Base-by-base conservation (phyloP, 2,797 vertebrate species). In the Leucoraja ocellata region DNA sequence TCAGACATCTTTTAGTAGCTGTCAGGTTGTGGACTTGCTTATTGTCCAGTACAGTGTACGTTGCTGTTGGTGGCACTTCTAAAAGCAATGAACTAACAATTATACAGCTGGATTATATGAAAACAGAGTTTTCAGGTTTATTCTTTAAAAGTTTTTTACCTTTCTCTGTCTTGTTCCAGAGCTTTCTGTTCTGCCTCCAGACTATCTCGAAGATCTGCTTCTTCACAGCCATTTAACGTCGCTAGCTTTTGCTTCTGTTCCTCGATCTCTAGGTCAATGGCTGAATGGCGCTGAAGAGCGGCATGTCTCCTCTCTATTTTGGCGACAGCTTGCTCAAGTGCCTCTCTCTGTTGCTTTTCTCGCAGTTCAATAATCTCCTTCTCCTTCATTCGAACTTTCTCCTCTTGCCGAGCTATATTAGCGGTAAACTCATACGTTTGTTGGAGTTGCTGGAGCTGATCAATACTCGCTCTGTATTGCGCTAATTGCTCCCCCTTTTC, bases 361-460 rank as follows among this genome's bases (percentile, higher is more conserved):
- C 95, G 97, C 0, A 97, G 97, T 94, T 98, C 98, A 78, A 99
- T 96, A 95, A 99, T 99, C 97, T 99, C 98, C 95, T 98, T 98
- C 93, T 99, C 98, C 95, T 99, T 99, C 93, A 96, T 96, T 79
- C 98, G 95, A 93, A 98, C 98, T 94, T 98, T 99, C 95, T 98
- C 98, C 95, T 99, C 98, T 95, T 99, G 98, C 10, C 98, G 97
- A 0, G 98, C 98, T 93, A 99, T 94, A 0, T 98, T 98, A 93
- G 98, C 96, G 0, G 98, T 98, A 95, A 99, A 99, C 95, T 98
- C 98, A 93, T 98, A 98, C 0, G 98, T 98, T 94, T 98, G 98
- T 95, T 97, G 98, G 2, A 99, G 98, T 95, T 98, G 98, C 95
- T 98, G 98, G 54, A 99, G 96, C 95, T 98, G 98, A 95, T 97